These are phyloP conservation scores for Parauchenoglanis punctatus DNA, from an alignment of 2,797 vertebrate genomes.

Conservation along the genomic window DNA sequence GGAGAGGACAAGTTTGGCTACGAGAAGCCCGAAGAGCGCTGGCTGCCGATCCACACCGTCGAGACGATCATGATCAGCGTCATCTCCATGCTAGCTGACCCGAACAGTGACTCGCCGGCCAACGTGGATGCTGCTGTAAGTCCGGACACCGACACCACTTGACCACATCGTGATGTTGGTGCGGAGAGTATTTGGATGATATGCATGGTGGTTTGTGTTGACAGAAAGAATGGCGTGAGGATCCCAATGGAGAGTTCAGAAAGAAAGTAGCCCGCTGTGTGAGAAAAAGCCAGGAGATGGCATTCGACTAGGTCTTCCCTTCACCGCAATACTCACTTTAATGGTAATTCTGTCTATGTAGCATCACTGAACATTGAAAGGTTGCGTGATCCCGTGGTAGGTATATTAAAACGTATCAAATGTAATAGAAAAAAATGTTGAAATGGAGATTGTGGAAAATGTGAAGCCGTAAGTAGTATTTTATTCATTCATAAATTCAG, in stretches of 20 bases:
- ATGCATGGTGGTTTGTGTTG: not conserved
- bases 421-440: too few relatives aligned
- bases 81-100: constrained; percentile 99
- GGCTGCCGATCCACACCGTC: constrained; percentile 99
- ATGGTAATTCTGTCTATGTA: not conserved
- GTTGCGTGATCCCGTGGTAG: too few relatives aligned
- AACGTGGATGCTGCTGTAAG: constrained; percentile 98
- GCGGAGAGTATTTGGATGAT: not conserved
- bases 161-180: not conserved
- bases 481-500: too few relatives aligned
- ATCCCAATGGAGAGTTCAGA: constrained; percentile 98
- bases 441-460: too few relatives aligned
- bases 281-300: constrained; percentile 99
- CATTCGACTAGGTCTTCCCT: constrained; percentile 83
- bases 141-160: not conserved
- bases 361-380: not conserved
- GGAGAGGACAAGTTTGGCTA: constrained; percentile 99
- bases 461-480: too few relatives aligned
- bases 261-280: constrained; percentile 99
- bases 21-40: constrained; percentile 98
- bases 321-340: constrained; percentile 12
- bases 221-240: constrained; percentile 99
- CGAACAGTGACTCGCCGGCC: constrained; percentile 97
- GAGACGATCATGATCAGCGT: constrained; percentile 99
- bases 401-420: too few relatives aligned